These are phyloP conservation scores for Oryctes rhinoceros DNA, from an alignment of 1,140 invertebrate species.

Conservation along the genomic window DNA sequence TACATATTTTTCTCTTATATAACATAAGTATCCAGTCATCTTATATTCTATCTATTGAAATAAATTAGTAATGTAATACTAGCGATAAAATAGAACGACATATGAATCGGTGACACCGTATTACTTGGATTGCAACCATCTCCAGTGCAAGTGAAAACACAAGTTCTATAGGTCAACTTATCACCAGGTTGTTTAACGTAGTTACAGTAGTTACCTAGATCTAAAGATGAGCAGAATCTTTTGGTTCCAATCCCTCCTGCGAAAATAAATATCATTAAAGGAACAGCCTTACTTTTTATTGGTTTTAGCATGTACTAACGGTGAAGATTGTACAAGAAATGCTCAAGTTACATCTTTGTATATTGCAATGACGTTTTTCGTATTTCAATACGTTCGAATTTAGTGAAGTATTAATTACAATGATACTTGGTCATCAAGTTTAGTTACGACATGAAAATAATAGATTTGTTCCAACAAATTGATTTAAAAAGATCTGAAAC, in stretches of 20 bases:
- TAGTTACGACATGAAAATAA: too few relatives aligned
- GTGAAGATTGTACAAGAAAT: too few relatives aligned
- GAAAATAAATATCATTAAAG: slow-evolving; percentile 43
- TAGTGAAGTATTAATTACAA: background rate
- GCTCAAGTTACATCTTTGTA: too few relatives aligned
- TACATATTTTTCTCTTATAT: background rate
- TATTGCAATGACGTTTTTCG: too few relatives aligned
- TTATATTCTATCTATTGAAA: slow-evolving; percentile 15
- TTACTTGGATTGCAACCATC: slow-evolving; percentile 85
- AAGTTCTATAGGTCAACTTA: slow-evolving; percentile 83
- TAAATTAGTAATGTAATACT: background rate
- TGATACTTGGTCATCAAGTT: too few relatives aligned
- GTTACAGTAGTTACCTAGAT: slow-evolving; percentile 93
- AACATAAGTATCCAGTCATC: background rate
- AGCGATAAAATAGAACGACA: background rate
- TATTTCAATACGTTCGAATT: background rate
- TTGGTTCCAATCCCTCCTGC: slow-evolving; percentile 91
- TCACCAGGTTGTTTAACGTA: slow-evolving; percentile 90
- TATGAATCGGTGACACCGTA: slow-evolving; percentile 20
- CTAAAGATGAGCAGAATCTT: slow-evolving; percentile 88
- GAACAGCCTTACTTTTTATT: background rate
- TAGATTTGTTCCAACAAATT: too few relatives aligned
- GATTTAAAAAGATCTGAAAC: too few relatives aligned
- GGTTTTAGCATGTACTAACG: too few relatives aligned
- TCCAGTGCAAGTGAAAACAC: slow-evolving; percentile 87